Base-by-base conservation (phyloP, 2,113 vertebrate species). In the Poeciliopsis prolifica region DNA sequence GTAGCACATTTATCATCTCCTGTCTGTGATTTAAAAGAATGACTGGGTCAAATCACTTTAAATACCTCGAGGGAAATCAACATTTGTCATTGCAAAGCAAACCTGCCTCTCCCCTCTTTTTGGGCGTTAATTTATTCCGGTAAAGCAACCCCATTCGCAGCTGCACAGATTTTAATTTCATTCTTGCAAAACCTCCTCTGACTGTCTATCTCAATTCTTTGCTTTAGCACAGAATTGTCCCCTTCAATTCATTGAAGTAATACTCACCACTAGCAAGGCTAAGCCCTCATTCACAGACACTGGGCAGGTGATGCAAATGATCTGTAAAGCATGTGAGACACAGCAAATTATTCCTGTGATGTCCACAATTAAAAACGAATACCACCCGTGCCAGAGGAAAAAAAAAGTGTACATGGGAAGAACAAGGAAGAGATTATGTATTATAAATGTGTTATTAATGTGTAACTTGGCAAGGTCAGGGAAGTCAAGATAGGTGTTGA, bases 41-140 rank as follows among this genome's bases (percentile, higher is more conserved):
- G 92, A 94, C 93, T 93, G 90, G 93, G 94, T 95, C 94, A 95
- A 92, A 94, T 95, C 93, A 92, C 92, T 94, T 93, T 93, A 91
- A 92, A 90, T 92, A 94, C 92, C 94, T 93, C 92, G n/a, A 86
- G 94, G 94, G 94, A 95, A 95, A 95, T 95, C 94, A 94, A 91
- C 93, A 94, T 94, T 94, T 94, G 92, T 94, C 94, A 94, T 88
- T 90, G 88, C 89, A 90, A 92, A 94, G 92, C 86, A 91, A 94
- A 93, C 89, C 86, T 88, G 90, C 89, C 88, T 93, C 88, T 92
- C 74, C 79, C 80, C 81, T 89, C 88, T 89, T 88, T 86, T 74
- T 63, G 85, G 79, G 84, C 88, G 84, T 92, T 92, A 89, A 91
- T 93, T 93, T 91, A 93, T 94, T 93, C 85, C 54, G 44, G 80